Evolutionary conservation across 92 coral and sea anemone genomes (phyloP).

Genomic region (Epizoanthus scotinus): DNA sequence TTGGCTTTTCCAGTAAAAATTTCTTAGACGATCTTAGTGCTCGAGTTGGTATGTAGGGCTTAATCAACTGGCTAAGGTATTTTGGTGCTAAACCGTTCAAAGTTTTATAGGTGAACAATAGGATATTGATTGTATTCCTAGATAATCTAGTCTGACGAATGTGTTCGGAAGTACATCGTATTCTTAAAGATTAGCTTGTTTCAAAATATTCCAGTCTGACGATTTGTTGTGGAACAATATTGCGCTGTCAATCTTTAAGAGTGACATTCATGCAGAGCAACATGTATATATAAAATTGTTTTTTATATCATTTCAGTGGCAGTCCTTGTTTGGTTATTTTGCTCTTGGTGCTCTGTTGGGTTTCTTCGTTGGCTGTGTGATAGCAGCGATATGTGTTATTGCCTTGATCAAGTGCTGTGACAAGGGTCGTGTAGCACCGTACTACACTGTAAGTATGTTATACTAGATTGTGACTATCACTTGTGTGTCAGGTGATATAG

Average conservation of each 20-base stretch:
- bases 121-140: no score
- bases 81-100: no score
- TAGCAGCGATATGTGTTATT: constrained; percentile 65
- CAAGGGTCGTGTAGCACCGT: constrained; percentile 86
- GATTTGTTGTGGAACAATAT: constrained; percentile 67
- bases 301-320: constrained; percentile 48
- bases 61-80: no score
- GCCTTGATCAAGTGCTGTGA: constrained; percentile 86
- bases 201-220: not conserved
- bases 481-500: no score
- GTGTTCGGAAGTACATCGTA: no score
- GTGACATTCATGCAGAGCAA: not conserved
- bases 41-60: no score
- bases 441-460: constrained; percentile 76
- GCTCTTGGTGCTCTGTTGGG: constrained; percentile 95
- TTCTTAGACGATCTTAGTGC: no score
- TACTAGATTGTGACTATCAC: no score
- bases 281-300: not conserved
- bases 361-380: constrained; percentile 67
- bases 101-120: no score
- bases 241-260: not conserved
- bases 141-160: not conserved
- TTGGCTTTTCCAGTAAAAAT: no score
- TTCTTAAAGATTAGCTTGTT: not conserved
- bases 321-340: constrained; percentile 76